Conservation (phyloP, 1,140 invertebrate genomes). For the Euwallacea fornicatus region DNA sequence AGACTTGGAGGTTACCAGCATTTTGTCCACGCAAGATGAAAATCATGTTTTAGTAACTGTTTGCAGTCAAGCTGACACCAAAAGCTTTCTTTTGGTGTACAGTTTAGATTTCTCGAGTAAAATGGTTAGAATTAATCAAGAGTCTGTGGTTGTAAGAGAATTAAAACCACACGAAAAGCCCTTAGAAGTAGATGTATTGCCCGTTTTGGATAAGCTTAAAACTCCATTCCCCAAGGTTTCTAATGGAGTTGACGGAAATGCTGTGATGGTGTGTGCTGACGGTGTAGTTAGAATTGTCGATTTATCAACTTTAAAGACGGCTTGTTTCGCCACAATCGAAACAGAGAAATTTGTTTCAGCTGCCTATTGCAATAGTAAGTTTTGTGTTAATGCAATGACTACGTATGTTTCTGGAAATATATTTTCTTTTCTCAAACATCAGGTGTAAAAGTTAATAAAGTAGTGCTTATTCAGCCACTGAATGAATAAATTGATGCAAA, state of each 20-base stretch:
- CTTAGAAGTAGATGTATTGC: constrained; percentile 67
- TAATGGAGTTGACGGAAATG: constrained; percentile 53
- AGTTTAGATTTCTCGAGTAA: constrained; percentile 60
- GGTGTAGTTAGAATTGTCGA: constrained; percentile 70
- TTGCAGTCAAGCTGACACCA: constrained; percentile 47
- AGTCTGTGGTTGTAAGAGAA: constrained; percentile 65
- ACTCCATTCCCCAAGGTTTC: constrained; percentile 24
- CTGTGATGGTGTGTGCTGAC: constrained; percentile 66
- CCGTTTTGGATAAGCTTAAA: constrained; percentile 57
- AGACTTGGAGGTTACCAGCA: constrained; percentile 60
- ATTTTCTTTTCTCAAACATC: no score
- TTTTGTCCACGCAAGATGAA: constrained; percentile 66
- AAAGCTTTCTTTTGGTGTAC: constrained; percentile 60
- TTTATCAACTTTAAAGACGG: constrained; percentile 63
- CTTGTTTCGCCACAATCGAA: constrained; percentile 65
- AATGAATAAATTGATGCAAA: no score
- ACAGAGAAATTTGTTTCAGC: constrained; percentile 73
- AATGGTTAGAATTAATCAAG: constrained; percentile 61
- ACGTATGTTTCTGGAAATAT: no score
- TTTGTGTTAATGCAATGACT: background rate
- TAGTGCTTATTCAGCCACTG: no score
- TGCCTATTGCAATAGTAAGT: constrained; percentile 73
- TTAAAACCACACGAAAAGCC: constrained; percentile 66
- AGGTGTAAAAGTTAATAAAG: no score
- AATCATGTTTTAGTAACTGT: constrained; percentile 66